Evolutionary conservation across 1,140 invertebrate species (phyloP), one percentile per base, ranked within the genome.

Genomic region (Scylla paramamosain): DNA sequence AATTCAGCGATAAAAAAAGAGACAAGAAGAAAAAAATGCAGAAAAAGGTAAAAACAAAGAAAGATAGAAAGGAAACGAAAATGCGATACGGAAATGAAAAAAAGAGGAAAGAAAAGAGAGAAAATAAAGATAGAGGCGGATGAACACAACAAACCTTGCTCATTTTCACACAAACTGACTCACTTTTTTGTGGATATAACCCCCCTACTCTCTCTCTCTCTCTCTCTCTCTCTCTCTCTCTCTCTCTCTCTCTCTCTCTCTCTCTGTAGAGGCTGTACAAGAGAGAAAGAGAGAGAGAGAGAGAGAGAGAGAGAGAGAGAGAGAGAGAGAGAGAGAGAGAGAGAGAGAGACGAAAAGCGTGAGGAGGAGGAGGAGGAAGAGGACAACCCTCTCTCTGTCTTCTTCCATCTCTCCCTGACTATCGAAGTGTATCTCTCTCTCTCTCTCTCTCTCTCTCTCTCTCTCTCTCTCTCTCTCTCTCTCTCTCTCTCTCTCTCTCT

Each of bases 161-260:
- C 28, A 25, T 86, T 29, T 29, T 31, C 28, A 86, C 28, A 86
- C 29, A 28, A 2, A 39, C 3, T 59, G 52, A 59, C 52, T 59
- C 52, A 59, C 52, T 59, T 59, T 20, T 59, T 59, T 59, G 52
- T 59, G 52, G 52, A 59, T 59, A 4, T 59, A 59, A 59, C 12
- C 52, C 52, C 52, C 52, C 16, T 8, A 7, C 6, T 48, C 46
- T 48, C 14, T 48, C 89, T 91, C 20, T 1, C 20, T 46, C 89
- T 52, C 89, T 91, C 89, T 52, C 89, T 91, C 32, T 91, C 89
- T 52, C 46, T 45, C 31, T 45, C 88, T 91, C 89, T 39, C 89
- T 52, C 32, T 45, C 88, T 90, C 88, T 90, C 88, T 90, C 88
- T 90, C 88, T 90, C 88, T 90, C 88, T 90, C 88, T 90, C 88